Evolutionary conservation across 2,113 vertebrate species (phyloP).

Genomic region (Cnemophilus loriae): DNA sequence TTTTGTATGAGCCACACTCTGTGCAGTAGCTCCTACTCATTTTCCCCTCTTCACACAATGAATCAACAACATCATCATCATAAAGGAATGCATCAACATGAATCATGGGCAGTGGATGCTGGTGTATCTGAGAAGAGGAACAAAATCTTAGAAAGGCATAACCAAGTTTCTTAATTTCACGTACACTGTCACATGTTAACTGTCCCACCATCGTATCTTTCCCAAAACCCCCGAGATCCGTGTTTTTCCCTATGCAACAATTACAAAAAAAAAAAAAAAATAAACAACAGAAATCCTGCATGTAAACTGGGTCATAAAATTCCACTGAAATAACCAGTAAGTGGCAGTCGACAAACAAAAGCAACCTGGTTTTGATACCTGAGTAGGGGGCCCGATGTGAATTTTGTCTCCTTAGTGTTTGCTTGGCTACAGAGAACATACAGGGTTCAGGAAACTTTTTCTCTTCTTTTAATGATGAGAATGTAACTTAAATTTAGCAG

Average conservation of each 20-base stretch:
- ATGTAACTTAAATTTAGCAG: not conserved
- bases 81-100: constrained; percentile 92
- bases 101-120: constrained; percentile 74
- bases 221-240: not conserved
- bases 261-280: not conserved
- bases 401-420: not conserved
- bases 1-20: constrained; percentile 82
- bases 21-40: constrained; percentile 89
- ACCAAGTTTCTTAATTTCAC: not conserved
- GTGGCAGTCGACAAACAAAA: not conserved
- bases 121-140: constrained; percentile 75
- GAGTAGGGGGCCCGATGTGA: not conserved
- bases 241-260: not conserved
- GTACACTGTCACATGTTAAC: not conserved
- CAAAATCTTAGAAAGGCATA: not conserved
- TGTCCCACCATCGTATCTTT: not conserved
- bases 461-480: not conserved
- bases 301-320: not conserved
- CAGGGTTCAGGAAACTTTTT: not conserved
- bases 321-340: not conserved
- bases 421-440: not conserved
- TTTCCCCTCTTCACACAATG: constrained; percentile 84
- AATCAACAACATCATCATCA: constrained; percentile 86
- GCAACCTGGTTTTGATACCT: not conserved
- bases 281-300: not conserved